Conservation (phyloP, 2,113 vertebrate genomes). For the Cheilinus undulatus region DNA sequence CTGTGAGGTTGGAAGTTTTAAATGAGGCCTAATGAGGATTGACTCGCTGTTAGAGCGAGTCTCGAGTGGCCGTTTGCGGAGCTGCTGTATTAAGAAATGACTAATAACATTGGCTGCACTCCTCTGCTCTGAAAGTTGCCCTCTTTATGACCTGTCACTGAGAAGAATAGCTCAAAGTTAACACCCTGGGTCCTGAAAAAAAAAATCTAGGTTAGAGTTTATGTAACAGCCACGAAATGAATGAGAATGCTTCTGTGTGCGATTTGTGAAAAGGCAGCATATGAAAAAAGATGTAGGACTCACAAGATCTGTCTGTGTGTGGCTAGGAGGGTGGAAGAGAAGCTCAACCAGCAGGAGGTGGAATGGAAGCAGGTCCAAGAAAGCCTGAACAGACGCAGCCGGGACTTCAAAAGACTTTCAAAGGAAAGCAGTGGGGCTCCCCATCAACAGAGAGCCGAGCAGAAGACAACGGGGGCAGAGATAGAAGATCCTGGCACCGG, state of each 20-base stretch:
- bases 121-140: not conserved
- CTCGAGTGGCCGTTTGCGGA: not conserved
- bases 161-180: not conserved
- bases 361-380: slow-evolving; percentile 41
- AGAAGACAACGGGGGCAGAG: slow-evolving; percentile 14
- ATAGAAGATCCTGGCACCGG: slow-evolving; percentile 18
- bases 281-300: not conserved
- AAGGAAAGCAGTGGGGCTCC: slow-evolving; percentile 25
- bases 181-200: not conserved
- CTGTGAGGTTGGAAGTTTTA: too few species aligned
- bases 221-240: slow-evolving; percentile 64
- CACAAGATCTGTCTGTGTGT: slow-evolving; percentile 2
- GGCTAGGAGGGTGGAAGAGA: slow-evolving; percentile 13
- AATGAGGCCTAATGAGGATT: too few species aligned
- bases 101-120: not conserved
- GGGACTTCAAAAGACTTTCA: slow-evolving; percentile 43
- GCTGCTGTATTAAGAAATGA: not conserved
- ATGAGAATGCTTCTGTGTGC: not conserved
- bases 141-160: not conserved
- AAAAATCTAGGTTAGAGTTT: slow-evolving; percentile 81
- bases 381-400: slow-evolving; percentile 24
- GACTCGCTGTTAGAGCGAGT: too few species aligned
- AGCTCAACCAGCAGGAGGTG: slow-evolving; percentile 44
- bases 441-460: slow-evolving; percentile 14
- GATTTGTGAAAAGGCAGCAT: not conserved